Base-by-base conservation (phyloP, 2,113 vertebrate genomes). In the Semnopithecus entellus region DNA sequence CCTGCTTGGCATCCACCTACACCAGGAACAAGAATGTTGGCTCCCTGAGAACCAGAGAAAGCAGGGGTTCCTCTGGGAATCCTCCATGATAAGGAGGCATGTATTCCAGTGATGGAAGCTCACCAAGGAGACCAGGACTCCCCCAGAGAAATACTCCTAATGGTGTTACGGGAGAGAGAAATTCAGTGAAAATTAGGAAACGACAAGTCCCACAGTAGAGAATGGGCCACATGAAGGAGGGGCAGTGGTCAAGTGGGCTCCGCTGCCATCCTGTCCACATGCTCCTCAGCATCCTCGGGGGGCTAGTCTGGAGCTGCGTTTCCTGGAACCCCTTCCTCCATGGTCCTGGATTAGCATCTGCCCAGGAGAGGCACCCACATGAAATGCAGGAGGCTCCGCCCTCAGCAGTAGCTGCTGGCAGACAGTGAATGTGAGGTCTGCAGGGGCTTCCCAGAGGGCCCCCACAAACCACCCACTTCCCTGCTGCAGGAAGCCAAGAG, bases 141-240 rank as follows among this genome's bases (percentile, higher is more conserved):
- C 38, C 2, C 32, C 35, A 4, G 57, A 20, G 85, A 48, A 18
- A 59, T 30, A 72, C 11, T 35, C 27, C 6, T 2, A 27, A 6
- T 0, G 2, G 10, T 6, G 3, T 17, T 10, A 68, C 1, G 3
- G 57, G 38, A 40, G n/a, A 70, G 2, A 40, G 3, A 48, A 30
- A 68, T 43, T 43, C 9, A 3, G 22, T 18, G 45, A 48, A 38
- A 38, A 57, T 80, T n/a, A 6, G 16, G 79, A 23, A 22, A 75
- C n/a, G 17, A 52, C 45, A 32, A 3, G 10, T 81, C 52, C 40
- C 13, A 6, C 35, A 18, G 20, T 18, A n/a, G 13, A n/a, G 32
- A 64, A 30, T 35, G 38, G 25, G 50, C 14, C 50, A 27, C 27
- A 27, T 84, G 43, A 40, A n/a, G 20, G 13, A 55, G 81, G 6